Base-by-base conservation (phyloP, 2,113 vertebrate species). In the Tapirus terrestris region DNA sequence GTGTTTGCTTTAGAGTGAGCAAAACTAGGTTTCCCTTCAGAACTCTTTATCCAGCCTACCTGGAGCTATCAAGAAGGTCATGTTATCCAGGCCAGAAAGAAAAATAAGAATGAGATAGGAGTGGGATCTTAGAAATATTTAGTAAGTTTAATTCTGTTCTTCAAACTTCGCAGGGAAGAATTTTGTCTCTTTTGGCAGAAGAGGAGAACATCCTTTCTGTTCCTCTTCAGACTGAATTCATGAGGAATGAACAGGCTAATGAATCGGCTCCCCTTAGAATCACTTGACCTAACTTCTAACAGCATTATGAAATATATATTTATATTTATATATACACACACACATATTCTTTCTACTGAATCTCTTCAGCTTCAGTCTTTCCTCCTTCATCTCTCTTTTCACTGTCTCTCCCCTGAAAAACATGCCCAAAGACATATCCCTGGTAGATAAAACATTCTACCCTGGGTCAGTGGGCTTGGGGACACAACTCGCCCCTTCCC, bases 141-240 rank as follows among this genome's bases (percentile, higher is more conserved):
- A 96, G 33, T 93, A 65, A 86, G n/a, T 60, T 97, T 96, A 85
- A 94, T 83, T 53, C 89, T 88, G 18, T 51, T 88, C 61, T 96
- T 96, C 58, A 84, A 48, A 90, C 36, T 80, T 93, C 81, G 85
- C 63, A 95, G 85, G 70, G 60, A 14, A 81, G 58, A 23, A 20
- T n/a, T 68, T 80, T 83, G 17, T 89, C 72, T 92, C 13, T 91
- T 16, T 85, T 90, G 86, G 61, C 53, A 90, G 84, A 95, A 65
- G 39, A 33, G 14, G n/a, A 76, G 56, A 84, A 25, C 31, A 92
- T 95, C 76, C 4, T 95, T 51, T 91, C 72, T 81, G 68, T 63
- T 90, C 43, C 60, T 87, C 33, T 86, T 86, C 53, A 75, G 81
- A 36, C 20, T 96, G 61, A 85, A 91, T 89, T 61, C 61, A 83